These are phyloP conservation scores for Pandemis cinnamomeana DNA, from an alignment of 2,888 invertebrate genomes.

Conservation along the genomic window DNA sequence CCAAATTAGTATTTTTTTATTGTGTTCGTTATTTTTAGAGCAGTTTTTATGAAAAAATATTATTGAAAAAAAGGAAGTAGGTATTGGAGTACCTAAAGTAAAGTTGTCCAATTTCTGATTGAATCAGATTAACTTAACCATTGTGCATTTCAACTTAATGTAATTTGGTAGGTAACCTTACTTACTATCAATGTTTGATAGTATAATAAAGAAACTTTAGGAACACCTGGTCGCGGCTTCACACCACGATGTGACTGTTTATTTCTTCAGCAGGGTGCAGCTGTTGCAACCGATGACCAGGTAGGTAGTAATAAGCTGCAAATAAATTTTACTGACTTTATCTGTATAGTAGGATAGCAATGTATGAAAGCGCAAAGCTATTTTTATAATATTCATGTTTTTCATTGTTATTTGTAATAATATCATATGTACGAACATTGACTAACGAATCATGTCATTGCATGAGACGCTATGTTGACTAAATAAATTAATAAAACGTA, in stretches of 20 bases:
- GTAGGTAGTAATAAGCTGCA: background rate
- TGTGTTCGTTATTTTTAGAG: too few species aligned
- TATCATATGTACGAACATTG: conserved; percentile 48
- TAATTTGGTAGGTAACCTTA: too few species aligned
- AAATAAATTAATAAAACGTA: conserved; percentile 65
- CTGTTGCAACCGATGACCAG: background rate
- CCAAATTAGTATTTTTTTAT: too few species aligned
- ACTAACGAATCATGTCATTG: conserved; percentile 57
- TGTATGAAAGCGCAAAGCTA: conserved; percentile 68
- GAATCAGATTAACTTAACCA: too few species aligned
- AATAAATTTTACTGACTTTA: conserved; percentile 15
- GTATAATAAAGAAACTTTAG: too few species aligned
- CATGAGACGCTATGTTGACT: conserved; percentile 69
- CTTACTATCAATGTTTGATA: too few species aligned
- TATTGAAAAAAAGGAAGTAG: too few species aligned
- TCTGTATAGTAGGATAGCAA: conserved; percentile 42
- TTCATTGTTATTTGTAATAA: conserved; percentile 46
- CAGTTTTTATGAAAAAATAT: too few species aligned
- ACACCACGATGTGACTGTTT: background rate
- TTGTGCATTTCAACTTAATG: too few species aligned
- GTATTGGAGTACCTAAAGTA: too few species aligned
- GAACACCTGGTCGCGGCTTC: background rate
- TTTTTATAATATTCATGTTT: conserved; percentile 68
- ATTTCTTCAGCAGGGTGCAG: background rate
- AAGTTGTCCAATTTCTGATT: too few species aligned